Base-by-base conservation (phyloP, 2,797 vertebrate species). In the Lagorchestes hirsutus region DNA sequence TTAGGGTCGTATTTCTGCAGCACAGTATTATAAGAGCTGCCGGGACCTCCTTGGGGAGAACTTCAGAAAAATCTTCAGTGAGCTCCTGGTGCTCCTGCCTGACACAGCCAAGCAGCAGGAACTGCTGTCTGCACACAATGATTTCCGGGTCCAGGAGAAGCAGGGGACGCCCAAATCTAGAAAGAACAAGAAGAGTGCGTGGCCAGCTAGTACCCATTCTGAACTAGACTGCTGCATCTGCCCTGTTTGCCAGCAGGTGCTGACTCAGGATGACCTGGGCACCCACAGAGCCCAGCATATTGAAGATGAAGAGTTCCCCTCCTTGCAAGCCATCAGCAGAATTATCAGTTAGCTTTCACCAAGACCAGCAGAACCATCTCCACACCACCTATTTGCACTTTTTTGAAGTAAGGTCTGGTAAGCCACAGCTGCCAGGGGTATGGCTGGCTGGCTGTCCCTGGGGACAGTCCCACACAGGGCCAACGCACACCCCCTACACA, bases 71-170 rank as follows among this genome's bases (percentile, higher is more conserved):
- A 99, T 99, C 97, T 99, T 99, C 97, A 99, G 99, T 0, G 99
- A 99, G 99, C 98, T 99, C 97, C 98, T 99, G 98, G 99, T 99
- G 92, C 98, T 99, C n/a, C 97, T 99, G 93, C 99, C 99, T 0
- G 99, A 99, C 98, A 99, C 99, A 0, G 98, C 96, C 74, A 99
- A 99, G 98, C 99, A 99, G 98, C 99, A 99, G 98, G 99, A 99
- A 98, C 99, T 99, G 93, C 99, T 99, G 92, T 98, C 98, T 0
- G 99, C 99, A 9, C 99, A 99, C 93, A 98, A 98, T 0, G 99
- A 99, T 98, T 99, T 98, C 98, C 97, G 98, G 92, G 98, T 98
- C 92, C 98, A 98, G 67, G 99, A 99, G 97, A 99, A 98, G 94
- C 99, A 98, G 87, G 98, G 98, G 0, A 95, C 98, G 56, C 98